Conservation (phyloP, 2,113 vertebrate species). For the Pitta sordida region DNA sequence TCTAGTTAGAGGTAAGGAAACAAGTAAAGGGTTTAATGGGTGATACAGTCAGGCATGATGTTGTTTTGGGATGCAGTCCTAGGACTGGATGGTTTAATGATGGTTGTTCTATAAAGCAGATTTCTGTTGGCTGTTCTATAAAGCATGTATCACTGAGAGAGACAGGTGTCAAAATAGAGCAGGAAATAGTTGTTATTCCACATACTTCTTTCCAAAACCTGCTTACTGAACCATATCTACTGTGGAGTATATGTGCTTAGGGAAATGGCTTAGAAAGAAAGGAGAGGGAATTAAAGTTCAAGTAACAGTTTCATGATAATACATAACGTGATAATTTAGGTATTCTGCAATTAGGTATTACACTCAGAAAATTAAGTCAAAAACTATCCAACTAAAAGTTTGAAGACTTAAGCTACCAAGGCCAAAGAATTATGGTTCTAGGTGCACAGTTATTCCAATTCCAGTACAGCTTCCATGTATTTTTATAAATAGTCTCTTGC, state of each 20-base stretch:
- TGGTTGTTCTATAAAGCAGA: not conserved
- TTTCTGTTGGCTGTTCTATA: not conserved
- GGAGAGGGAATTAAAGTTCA: not conserved
- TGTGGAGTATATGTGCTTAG: not conserved
- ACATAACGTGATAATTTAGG: not conserved
- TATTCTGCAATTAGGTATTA: not conserved
- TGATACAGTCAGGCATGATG: not conserved
- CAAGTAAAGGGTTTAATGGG: not conserved
- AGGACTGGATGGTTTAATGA: not conserved
- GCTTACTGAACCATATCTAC: not conserved
- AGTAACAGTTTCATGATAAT: not conserved
- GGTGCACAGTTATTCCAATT: not conserved
- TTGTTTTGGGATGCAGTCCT: not conserved
- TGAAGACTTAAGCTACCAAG: not conserved
- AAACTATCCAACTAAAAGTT: not conserved
- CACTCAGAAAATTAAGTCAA: not conserved
- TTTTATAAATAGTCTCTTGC: not conserved
- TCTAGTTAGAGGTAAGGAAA: not conserved
- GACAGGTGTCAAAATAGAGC: not conserved
- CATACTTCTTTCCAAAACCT: not conserved
- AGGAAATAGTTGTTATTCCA: not conserved
- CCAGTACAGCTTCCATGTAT: not conserved
- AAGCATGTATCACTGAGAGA: not conserved
- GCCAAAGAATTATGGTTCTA: not conserved
- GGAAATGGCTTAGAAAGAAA: not conserved